phyloP scores from a whole-genome alignment of 2,888 invertebrate genomes.

The Megamerina dolium region DNA sequence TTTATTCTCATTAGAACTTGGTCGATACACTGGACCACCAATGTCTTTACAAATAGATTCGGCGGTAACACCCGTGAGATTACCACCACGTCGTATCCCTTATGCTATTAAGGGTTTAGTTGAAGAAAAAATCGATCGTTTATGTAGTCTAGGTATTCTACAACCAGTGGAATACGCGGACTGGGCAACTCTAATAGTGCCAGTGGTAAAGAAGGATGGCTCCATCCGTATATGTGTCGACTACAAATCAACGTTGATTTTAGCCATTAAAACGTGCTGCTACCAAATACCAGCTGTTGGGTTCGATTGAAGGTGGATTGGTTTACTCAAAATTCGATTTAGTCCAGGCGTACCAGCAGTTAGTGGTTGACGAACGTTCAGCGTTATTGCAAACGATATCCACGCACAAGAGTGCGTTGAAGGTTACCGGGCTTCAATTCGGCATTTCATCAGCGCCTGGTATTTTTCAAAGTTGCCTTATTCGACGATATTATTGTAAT shows the following conservation, averaged over 20 bases:
- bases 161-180: slow-evolving; percentile 4
- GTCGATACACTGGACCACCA: background rate
- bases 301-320: slow-evolving; percentile 28
- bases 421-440: slow-evolving; percentile 23
- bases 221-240: slow-evolving; percentile 24
- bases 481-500: slow-evolving; percentile 18
- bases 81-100: slow-evolving; percentile 7
- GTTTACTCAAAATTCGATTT: slow-evolving; percentile 41
- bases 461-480: slow-evolving; percentile 18
- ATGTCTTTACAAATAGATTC: background rate
- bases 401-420: slow-evolving; percentile 28
- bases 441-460: slow-evolving; percentile 13
- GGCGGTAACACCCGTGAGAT: slow-evolving; percentile 1
- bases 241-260: slow-evolving; percentile 32
- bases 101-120: slow-evolving; percentile 1
- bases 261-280: slow-evolving; percentile 21
- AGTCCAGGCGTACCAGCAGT: slow-evolving; percentile 34
- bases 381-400: slow-evolving; percentile 27
- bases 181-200: slow-evolving; percentile 9
- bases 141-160: slow-evolving; percentile 3
- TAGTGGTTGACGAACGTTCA: slow-evolving; percentile 29
- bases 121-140: background rate
- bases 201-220: no score
- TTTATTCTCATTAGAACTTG: background rate
- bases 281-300: slow-evolving; percentile 22